Base-by-base conservation (phyloP, 2,888 invertebrate species). In the Drosophila mulleri region DNA sequence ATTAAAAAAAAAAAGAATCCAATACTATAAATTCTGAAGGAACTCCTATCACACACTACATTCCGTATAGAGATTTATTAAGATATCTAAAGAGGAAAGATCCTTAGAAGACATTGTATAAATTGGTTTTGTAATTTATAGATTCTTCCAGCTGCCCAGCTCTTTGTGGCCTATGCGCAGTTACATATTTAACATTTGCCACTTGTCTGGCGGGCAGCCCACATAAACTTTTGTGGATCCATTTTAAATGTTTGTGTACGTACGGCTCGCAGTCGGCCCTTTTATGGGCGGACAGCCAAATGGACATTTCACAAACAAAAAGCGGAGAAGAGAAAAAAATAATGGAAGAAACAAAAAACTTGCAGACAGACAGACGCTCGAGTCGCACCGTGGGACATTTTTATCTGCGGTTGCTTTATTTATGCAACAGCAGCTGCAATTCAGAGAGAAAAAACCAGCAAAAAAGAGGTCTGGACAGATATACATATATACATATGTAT, bases 401-500 rank as follows among this genome's bases (percentile, higher is more conserved):
- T 72, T 72, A 82, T 72, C 59, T 82, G 75, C 72, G 65, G 44
- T 72, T 58, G 39, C 69, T 80, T 83, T 83, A 83, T 83, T 86
- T 88, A 78, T 88, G 83, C 88, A 83, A 68, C 86, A 82, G 70
- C 78, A 82, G 66, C 63, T 35, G 70, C 84, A 67, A 53, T 64
- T 45, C 52, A 12, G 44, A 8, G 11, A 32, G 56, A 69, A 57
- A 65, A 12, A 57, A 47, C n/a, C n/a, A 29, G 35, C 60, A 47
- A 63, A 75, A 78, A 74, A 60, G 18, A 23, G 42, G 47, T 69
- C 52, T 66, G 48, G 29, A 20, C 66, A 8, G n/a, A 9, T 26
- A 14, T 5, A 35, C 3, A 39, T 26, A 54, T n/a, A n/a, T n/a
- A n/a, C n/a, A n/a, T n/a, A n/a, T 11, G 7, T 14, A 26, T 23